Conservation (phyloP, 2,888 invertebrate genomes). For the Alcis repandata region DNA sequence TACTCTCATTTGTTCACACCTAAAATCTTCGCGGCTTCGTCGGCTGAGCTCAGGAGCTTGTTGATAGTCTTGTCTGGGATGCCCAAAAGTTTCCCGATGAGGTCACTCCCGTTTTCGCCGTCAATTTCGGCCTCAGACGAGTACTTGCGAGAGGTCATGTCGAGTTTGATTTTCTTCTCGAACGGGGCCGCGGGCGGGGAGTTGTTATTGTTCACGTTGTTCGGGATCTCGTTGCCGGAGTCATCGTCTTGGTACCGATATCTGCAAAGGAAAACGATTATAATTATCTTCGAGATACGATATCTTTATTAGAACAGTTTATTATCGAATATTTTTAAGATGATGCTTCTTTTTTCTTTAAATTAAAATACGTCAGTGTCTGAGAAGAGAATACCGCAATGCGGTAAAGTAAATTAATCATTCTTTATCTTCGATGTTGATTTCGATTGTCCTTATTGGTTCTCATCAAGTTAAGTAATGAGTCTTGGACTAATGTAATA, state of each 20-base stretch:
- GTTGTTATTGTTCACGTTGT: constrained; percentile 84
- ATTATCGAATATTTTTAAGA: constrained; percentile 17
- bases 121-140: constrained; percentile 82
- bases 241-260: constrained; percentile 81
- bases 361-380: constrained; percentile 9
- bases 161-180: constrained; percentile 83
- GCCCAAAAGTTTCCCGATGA: constrained; percentile 96
- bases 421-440: neutral
- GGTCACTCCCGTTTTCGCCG: constrained; percentile 89
- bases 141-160: constrained; percentile 82
- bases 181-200: constrained; percentile 85
- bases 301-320: constrained; percentile 17
- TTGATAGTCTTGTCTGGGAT: constrained; percentile 95
- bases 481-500: neutral
- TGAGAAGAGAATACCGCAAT: constrained; percentile 18
- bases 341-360: constrained; percentile 3
- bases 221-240: constrained; percentile 79
- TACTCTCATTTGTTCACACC: constrained; percentile 91
- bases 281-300: constrained; percentile 19
- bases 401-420: constrained; percentile 18
- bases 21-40: constrained; percentile 95
- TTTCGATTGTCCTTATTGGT: constrained; percentile 1
- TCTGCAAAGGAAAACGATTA: constrained; percentile 52
- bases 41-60: constrained; percentile 92
- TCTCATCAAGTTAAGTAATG: neutral